Evolutionary conservation across 1,140 invertebrate genomes (phyloP).

Genomic region (Leptestheria dahalacensis): DNA sequence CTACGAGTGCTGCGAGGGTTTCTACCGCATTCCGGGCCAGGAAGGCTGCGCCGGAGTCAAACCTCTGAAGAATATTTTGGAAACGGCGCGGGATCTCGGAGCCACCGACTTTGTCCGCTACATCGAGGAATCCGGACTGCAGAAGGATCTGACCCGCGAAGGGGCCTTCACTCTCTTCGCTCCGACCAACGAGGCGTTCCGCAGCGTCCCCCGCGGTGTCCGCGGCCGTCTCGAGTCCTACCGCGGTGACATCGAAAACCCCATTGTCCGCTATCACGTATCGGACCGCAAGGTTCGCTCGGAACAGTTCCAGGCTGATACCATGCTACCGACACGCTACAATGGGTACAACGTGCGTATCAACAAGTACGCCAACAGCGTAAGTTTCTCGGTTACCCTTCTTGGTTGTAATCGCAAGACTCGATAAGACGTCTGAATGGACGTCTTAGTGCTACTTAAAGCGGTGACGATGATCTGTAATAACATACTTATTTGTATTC

Average conservation of each 20-base stretch:
- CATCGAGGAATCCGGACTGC: slow-evolving; percentile 29
- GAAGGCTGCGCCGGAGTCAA: slow-evolving; percentile 35
- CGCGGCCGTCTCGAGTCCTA: slow-evolving; percentile 22
- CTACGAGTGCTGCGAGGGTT: slow-evolving; percentile 39
- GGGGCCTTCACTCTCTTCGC: slow-evolving; percentile 35
- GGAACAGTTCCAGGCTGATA: slow-evolving; percentile 29
- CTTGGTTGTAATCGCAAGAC: no score
- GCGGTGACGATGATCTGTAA: no score
- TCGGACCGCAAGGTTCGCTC: slow-evolving; percentile 27
- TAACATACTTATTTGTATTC: no score
- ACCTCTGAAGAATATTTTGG: slow-evolving; percentile 32
- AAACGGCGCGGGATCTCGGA: slow-evolving; percentile 33
- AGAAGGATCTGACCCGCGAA: slow-evolving; percentile 23
- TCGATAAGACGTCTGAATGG: no score
- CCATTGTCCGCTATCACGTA: slow-evolving; percentile 32
- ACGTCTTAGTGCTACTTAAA: no score
- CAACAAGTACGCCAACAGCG: slow-evolving; percentile 34
- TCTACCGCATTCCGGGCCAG: slow-evolving; percentile 26
- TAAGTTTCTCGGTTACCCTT: slow-evolving; percentile 20
- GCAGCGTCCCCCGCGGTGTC: slow-evolving; percentile 19
- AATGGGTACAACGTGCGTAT: slow-evolving; percentile 26
- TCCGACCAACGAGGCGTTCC: slow-evolving; percentile 36
- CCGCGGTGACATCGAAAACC: slow-evolving; percentile 24
- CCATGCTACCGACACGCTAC: slow-evolving; percentile 25
- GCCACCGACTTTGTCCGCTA: slow-evolving; percentile 31